Conservation (phyloP, 2,113 vertebrate species). For the Apodemus sylvaticus region DNA sequence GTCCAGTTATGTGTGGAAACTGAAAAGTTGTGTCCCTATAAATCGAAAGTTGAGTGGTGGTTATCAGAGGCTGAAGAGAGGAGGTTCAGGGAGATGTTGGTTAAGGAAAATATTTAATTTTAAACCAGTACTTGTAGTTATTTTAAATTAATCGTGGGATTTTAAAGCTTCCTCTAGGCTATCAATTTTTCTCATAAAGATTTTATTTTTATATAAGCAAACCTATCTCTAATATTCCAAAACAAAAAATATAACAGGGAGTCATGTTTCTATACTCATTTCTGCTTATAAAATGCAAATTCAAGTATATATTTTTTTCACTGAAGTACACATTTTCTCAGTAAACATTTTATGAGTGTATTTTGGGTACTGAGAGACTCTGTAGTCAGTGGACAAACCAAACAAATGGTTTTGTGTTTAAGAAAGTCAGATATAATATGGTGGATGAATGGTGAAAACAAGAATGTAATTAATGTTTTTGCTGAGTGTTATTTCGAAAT, state of each 20-base stretch:
- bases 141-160: not conserved
- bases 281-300: not conserved
- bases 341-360: not conserved
- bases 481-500: not conserved
- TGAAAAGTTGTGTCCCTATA: not conserved
- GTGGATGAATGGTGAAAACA: not conserved
- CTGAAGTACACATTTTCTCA: not conserved
- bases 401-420: not conserved
- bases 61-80: not conserved
- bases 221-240: slow-evolving; percentile 26
- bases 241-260: not conserved
- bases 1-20: not conserved
- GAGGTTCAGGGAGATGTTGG: not conserved
- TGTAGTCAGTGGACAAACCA: not conserved
- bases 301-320: not conserved
- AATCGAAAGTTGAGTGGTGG: not conserved
- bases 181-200: not conserved
- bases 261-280: not conserved
- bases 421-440: not conserved
- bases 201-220: not conserved
- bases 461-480: not conserved
- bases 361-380: not conserved
- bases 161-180: not conserved
- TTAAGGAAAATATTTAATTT: not conserved
- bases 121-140: not conserved